Percentiles rank a stretch among this genome's conserved stretches.
phyloP scores from a whole-genome alignment of 2,888 invertebrate species.

The Oscheius sp. region DNA sequence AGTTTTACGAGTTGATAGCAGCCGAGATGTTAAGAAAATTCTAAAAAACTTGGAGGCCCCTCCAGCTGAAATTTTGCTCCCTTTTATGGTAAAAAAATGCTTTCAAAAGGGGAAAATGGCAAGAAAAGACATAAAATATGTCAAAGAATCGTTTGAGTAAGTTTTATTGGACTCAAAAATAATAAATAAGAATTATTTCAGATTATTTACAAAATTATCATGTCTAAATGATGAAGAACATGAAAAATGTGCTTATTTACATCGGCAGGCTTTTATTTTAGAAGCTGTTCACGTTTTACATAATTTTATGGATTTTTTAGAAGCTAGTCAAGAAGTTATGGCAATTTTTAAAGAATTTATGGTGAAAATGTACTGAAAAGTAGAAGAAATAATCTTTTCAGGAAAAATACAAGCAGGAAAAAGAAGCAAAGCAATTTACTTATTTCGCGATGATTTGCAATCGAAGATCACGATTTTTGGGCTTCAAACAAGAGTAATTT shows the following conservation, averaged over 20 bases:
- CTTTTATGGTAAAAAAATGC: slow-evolving; percentile 23
- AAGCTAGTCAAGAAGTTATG: not conserved
- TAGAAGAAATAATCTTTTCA: not conserved
- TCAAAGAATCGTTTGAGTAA: slow-evolving; percentile 23
- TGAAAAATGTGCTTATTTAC: slow-evolving; percentile 2
- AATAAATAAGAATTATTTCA: too few relatives aligned
- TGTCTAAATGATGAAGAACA: slow-evolving; percentile 19
- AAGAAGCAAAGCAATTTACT: slow-evolving; percentile 22
- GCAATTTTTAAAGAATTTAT: slow-evolving; percentile 15
- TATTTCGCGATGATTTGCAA: slow-evolving; percentile 27
- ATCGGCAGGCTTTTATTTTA: not conserved
- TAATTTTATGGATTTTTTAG: not conserved
- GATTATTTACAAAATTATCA: not conserved
- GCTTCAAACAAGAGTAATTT: slow-evolving; percentile 14
- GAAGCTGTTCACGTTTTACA: slow-evolving; percentile 9
- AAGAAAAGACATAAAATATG: not conserved
- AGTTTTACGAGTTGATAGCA: not conserved
- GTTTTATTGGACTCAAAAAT: too few relatives aligned
- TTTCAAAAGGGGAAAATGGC: slow-evolving; percentile 3
- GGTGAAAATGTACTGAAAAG: not conserved
- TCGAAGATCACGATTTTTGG: slow-evolving; percentile 7
- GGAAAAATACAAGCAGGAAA: not conserved
- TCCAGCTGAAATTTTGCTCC: slow-evolving; percentile 11
- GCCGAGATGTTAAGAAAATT: not conserved
- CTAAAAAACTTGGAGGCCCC: not conserved